A percentile compares a stretch with the other conserved stretches of the same genome.
These are phyloP conservation scores for Pseudorhombus dupliciocellatus DNA, from an alignment of 2,113 vertebrate species.

Conservation along the genomic window DNA sequence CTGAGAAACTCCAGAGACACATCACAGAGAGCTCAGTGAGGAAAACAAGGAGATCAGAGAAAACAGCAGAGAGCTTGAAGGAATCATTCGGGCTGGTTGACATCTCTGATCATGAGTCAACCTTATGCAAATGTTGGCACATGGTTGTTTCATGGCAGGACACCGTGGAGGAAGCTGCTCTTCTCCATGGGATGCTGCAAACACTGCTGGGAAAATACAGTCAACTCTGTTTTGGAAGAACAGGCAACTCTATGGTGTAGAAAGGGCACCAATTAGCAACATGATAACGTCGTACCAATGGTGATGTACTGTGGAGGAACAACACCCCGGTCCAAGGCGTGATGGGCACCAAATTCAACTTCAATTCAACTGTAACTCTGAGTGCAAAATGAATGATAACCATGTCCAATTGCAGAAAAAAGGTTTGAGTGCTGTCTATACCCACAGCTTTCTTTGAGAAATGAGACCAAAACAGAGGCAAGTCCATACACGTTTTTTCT, in stretches of 20 bases:
- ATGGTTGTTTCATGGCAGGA: background rate
- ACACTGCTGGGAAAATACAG: background rate
- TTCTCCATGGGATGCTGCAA: background rate
- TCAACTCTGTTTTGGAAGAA: background rate
- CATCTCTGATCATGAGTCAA: background rate
- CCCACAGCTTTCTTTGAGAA: too few species aligned
- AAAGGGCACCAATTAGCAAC: background rate
- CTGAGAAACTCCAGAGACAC: background rate
- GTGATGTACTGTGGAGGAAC: too few species aligned
- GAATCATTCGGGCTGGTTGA: background rate
- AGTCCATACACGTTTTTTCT: too few species aligned
- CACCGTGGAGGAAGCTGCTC: background rate
- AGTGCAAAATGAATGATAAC: too few species aligned
- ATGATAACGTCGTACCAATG: too few species aligned
- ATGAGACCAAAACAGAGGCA: too few species aligned
- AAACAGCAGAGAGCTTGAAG: background rate
- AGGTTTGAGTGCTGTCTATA: too few species aligned
- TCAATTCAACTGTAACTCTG: too few species aligned
- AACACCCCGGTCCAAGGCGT: too few species aligned
- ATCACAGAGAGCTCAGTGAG: background rate
- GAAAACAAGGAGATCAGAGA: too few species aligned
- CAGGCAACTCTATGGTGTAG: background rate
- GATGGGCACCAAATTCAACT: too few species aligned
- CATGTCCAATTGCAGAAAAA: too few species aligned
- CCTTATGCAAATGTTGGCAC: background rate